Conservation (phyloP, 2,797 vertebrate genomes). For the Rhincodon typus region DNA sequence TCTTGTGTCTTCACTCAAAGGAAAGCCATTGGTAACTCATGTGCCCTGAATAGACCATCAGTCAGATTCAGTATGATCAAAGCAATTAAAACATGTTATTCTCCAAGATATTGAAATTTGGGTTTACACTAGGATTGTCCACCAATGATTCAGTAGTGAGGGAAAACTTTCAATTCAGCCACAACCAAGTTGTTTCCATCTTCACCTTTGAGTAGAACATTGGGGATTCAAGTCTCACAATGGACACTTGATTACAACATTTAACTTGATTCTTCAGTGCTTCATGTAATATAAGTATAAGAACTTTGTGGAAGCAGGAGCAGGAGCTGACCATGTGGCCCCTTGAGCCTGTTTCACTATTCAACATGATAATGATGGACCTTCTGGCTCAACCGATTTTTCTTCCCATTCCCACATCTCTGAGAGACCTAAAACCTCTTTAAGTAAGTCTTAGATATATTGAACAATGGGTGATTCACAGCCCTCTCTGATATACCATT, state of each 20-base stretch:
- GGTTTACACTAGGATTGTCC: not conserved
- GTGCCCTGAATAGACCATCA: not conserved
- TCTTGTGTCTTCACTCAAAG: not conserved
- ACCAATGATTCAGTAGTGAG: not conserved
- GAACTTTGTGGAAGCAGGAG: too few species aligned
- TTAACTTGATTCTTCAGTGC: not conserved
- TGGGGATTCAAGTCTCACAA: not conserved
- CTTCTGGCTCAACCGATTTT: too few species aligned
- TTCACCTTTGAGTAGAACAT: not conserved
- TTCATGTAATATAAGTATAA: too few species aligned
- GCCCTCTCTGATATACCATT: too few species aligned
- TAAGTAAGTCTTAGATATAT: too few species aligned
- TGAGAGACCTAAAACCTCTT: too few species aligned
- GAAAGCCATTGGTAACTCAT: not conserved
- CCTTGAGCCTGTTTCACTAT: too few species aligned
- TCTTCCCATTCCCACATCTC: too few species aligned
- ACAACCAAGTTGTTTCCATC: not conserved
- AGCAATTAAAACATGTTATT: not conserved
- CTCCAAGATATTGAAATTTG: not conserved
- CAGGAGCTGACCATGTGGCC: too few species aligned
- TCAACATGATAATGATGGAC: too few species aligned
- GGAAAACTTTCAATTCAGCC: not conserved
- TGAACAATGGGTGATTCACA: too few species aligned
- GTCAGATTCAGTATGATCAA: not conserved
- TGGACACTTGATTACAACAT: not conserved